phyloP scores from a whole-genome alignment of 2,797 vertebrate genomes.

The Enteromius anoplus region DNA sequence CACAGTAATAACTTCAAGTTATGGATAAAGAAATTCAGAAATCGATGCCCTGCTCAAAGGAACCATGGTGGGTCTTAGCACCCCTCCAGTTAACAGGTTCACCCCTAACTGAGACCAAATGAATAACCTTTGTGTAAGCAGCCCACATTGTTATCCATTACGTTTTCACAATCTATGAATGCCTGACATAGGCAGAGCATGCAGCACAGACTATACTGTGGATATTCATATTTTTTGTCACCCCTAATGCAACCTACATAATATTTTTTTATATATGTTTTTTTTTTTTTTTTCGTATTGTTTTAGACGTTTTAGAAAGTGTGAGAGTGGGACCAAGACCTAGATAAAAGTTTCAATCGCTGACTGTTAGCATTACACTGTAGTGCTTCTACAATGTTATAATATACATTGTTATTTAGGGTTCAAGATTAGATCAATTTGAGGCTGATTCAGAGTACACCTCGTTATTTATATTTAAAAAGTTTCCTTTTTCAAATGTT shows the following conservation, averaged over 20 bases:
- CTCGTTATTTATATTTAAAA: background rate
- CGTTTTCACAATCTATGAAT: background rate
- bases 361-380: background rate
- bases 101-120: conserved; percentile 22
- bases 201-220: background rate
- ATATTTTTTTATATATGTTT: background rate
- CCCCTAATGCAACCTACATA: background rate
- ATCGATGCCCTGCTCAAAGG: conserved; percentile 1
- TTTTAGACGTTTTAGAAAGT: background rate
- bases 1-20: background rate
- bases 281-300: background rate
- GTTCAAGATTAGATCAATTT: background rate
- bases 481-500: background rate
- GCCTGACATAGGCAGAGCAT: conserved; percentile 2
- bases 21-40: background rate
- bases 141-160: conserved; percentile 5
- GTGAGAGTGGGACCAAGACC: background rate
- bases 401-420: background rate
- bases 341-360: background rate
- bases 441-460: background rate
- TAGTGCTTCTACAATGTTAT: background rate
- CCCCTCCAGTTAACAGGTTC: conserved; percentile 26
- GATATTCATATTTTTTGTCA: conserved; percentile 24
- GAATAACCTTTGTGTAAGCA: conserved; percentile 27
- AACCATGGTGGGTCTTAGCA: background rate